Evolutionary conservation across 2,113 vertebrate genomes (phyloP).

Genomic region (Thalassoma bifasciatum): DNA sequence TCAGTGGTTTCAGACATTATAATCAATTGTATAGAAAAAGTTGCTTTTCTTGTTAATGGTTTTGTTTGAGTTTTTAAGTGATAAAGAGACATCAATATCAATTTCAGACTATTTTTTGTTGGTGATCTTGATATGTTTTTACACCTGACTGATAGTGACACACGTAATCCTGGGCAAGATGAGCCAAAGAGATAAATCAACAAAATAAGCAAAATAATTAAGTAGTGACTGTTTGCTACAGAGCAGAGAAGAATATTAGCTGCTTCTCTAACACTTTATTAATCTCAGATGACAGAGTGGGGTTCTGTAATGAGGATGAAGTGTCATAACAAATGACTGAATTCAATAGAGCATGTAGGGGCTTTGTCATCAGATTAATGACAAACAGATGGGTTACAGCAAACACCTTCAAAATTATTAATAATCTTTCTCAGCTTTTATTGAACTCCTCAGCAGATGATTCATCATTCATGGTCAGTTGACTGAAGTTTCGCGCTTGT

Average conservation of each 20-base stretch:
- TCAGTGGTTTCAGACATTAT: no score
- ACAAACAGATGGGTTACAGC: slow-evolving; percentile 1
- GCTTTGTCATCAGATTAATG: slow-evolving; percentile 13
- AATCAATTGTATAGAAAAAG: no score
- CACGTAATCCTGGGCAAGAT: neutral
- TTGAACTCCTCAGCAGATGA: neutral
- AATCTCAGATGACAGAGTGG: neutral
- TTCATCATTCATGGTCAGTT: slow-evolving; percentile 14
- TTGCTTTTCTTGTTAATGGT: no score
- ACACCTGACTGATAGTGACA: neutral
- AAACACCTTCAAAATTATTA: neutral
- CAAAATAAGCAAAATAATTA: neutral
- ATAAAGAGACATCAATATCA: no score
- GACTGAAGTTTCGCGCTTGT: slow-evolving; percentile 1
- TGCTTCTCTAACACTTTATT: neutral
- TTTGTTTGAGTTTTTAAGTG: no score
- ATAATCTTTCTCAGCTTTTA: neutral
- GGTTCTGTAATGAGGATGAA: neutral
- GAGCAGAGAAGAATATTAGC: neutral
- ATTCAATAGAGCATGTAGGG: neutral
- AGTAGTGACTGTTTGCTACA: neutral
- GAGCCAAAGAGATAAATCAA: neutral
- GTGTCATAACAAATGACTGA: slow-evolving; percentile 6
- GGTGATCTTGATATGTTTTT: neutral
- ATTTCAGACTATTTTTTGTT: no score